Conservation (phyloP, 1,140 invertebrate genomes). For the Carposina sasakii region DNA sequence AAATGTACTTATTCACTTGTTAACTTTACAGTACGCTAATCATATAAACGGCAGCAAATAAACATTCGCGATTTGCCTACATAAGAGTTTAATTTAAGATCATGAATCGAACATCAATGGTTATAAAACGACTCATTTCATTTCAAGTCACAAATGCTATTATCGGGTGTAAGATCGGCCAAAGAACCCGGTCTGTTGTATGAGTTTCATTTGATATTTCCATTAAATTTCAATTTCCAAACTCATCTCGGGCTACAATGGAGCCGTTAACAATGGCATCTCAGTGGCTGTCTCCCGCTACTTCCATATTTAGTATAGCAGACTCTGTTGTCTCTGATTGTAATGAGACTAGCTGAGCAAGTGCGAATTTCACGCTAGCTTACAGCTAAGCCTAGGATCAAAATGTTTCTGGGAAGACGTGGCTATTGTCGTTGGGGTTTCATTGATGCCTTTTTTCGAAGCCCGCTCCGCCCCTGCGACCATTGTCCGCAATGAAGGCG, state of each 20-base stretch:
- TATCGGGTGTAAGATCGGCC: slow-evolving; percentile 38
- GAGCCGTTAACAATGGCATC: slow-evolving; percentile 33
- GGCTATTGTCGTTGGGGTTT: slow-evolving; percentile 30
- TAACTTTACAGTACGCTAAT: no score
- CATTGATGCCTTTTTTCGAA: slow-evolving; percentile 49
- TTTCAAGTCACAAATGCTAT: slow-evolving; percentile 41
- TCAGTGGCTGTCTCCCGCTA: slow-evolving; percentile 20
- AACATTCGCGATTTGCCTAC: slow-evolving; percentile 13
- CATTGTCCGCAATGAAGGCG: slow-evolving; percentile 37
- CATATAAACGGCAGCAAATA: no score
- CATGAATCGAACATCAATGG: slow-evolving; percentile 25
- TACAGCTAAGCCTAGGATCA: slow-evolving; percentile 18
- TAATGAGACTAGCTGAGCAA: slow-evolving; percentile 22
- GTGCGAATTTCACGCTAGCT: slow-evolving; percentile 42
- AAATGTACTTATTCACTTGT: no score
- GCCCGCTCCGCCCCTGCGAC: slow-evolving; percentile 23
- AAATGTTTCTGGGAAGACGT: slow-evolving; percentile 32
- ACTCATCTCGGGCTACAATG: slow-evolving; percentile 53
- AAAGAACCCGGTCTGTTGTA: slow-evolving; percentile 35
- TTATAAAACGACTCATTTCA: slow-evolving; percentile 33
- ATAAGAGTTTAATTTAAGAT: slow-evolving; percentile 43
- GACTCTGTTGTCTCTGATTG: slow-evolving; percentile 9
- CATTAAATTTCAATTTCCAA: slow-evolving; percentile 67
- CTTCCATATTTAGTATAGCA: slow-evolving; percentile 19
- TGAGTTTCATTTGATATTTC: slow-evolving; percentile 59